phyloP scores from a whole-genome alignment of 2,113 vertebrate species.

The Oncorhynchus keta region DNA sequence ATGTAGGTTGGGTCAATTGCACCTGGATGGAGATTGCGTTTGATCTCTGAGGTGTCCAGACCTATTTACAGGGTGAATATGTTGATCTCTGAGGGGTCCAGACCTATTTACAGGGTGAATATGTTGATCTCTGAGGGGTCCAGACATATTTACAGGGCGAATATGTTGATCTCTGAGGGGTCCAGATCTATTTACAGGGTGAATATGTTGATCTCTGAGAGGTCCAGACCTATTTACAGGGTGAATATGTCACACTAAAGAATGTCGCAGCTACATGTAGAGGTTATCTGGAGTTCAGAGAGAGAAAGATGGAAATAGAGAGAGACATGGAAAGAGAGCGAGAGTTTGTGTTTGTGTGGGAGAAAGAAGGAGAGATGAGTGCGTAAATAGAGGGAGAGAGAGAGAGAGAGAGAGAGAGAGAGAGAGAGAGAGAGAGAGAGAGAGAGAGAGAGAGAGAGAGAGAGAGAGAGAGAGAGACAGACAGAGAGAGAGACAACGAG shows the following conservation, averaged over 20 bases:
- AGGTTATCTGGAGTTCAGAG: conserved; percentile 40
- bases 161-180: conserved; percentile 79
- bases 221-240: conserved; percentile 73
- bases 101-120: conserved; percentile 71
- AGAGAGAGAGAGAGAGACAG: background rate
- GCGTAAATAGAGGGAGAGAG: background rate
- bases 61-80: conserved; percentile 72
- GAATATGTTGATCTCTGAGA: conserved; percentile 80
- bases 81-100: conserved; percentile 79
- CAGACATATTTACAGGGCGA: conserved; percentile 71
- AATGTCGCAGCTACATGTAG: conserved; percentile 70
- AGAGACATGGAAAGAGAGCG: conserved; percentile 16
- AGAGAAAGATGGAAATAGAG: conserved; percentile 46
- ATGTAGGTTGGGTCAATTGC: conserved; percentile 78
- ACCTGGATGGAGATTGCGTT: conserved; percentile 75
- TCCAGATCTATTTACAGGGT: conserved; percentile 71
- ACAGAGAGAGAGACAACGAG: background rate
- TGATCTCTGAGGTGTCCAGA: conserved; percentile 79
- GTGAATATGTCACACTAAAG: conserved; percentile 73
- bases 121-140: conserved; percentile 81
- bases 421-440: background rate
- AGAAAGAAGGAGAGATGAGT: conserved; percentile 35
- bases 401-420: background rate
- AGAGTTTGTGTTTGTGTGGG: background rate
- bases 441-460: background rate